phyloP scores from a whole-genome alignment of 2,797 vertebrate species.

The Tokudaia tokunoshimensis region DNA sequence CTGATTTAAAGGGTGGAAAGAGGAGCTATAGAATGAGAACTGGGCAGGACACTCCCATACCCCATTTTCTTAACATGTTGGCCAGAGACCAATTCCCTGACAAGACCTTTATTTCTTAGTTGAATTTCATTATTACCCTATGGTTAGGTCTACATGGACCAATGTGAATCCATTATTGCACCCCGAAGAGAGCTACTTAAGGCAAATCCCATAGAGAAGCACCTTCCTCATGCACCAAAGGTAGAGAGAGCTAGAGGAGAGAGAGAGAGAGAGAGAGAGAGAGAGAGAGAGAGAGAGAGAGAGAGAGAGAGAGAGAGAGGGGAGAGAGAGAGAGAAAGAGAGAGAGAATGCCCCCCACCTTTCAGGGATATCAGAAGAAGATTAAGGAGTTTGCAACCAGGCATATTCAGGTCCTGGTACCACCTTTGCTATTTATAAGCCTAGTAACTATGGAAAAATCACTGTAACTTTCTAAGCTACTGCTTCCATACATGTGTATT shows the following conservation, averaged over 20 bases:
- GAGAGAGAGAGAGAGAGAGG: too few relatives aligned
- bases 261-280: neutral
- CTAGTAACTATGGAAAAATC: neutral
- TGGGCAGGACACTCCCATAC: neutral
- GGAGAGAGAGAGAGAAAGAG: too few relatives aligned
- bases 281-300: too few relatives aligned
- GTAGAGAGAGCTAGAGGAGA: neutral
- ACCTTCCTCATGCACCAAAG: neutral
- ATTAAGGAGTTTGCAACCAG: neutral
- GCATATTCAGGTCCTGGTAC: neutral
- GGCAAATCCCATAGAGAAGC: neutral
- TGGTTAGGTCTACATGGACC: neutral
- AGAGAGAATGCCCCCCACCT: too few relatives aligned
- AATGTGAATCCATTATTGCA: neutral
- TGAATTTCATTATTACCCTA: neutral
- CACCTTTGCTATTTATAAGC: neutral
- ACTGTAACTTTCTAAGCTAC: neutral
- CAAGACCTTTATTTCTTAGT: constrained; percentile 12
- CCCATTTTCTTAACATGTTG: neutral
- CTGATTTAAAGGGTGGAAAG: neutral
- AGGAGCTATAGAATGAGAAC: neutral
- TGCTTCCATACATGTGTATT: neutral
- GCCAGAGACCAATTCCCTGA: neutral
- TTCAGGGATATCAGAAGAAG: neutral
- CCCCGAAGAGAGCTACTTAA: constrained; percentile 15